phyloP scores from a whole-genome alignment of 2,113 vertebrate species.

The Daboia siamensis region DNA sequence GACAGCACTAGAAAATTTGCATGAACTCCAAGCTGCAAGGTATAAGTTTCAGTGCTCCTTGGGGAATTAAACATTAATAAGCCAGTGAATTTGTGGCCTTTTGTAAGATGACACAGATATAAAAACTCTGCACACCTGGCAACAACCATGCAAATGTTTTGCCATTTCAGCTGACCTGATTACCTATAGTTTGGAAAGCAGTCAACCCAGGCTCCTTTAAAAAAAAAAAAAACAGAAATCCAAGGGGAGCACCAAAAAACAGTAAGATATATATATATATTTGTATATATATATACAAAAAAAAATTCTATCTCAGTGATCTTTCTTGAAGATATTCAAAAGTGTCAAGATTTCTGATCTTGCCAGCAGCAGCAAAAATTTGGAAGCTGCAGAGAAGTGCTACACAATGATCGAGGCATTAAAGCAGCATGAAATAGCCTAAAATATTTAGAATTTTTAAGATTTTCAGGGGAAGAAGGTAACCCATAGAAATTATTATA shows the following conservation, averaged over 20 bases:
- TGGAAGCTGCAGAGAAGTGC: background rate
- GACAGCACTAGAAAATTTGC: background rate
- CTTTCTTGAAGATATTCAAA: background rate
- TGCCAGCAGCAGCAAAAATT: background rate
- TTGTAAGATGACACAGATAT: background rate
- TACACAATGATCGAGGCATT: background rate
- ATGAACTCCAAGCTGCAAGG: background rate
- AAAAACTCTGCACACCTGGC: background rate
- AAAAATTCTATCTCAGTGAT: background rate
- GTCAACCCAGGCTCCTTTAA: background rate
- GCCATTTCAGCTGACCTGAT: background rate
- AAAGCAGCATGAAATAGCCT: background rate
- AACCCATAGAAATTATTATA: background rate
- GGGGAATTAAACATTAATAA: background rate
- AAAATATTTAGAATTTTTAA: background rate
- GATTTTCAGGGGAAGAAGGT: background rate
- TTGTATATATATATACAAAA: too few relatives aligned
- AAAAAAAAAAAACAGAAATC: background rate
- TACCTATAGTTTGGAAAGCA: background rate
- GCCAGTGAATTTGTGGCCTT: background rate
- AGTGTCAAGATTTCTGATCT: background rate
- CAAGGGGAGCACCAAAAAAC: background rate
- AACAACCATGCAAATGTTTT: background rate
- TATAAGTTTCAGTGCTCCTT: background rate
- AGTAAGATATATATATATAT: too few relatives aligned